Base-by-base conservation (phyloP, 1,140 invertebrate genomes). In the Galleria mellonella region DNA sequence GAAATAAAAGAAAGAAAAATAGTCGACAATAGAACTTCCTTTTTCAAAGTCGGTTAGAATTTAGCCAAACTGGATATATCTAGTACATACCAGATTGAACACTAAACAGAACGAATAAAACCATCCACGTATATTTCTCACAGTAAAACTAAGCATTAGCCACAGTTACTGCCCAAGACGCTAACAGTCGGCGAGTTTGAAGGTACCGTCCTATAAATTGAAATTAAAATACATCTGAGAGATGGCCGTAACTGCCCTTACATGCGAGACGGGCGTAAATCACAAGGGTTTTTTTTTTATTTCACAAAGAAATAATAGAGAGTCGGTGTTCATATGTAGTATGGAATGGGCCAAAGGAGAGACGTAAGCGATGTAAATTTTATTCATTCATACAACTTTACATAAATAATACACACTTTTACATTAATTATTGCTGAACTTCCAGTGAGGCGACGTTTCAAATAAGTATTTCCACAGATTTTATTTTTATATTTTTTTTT, bases 291-390 rank as follows among this genome's bases (percentile, higher is more conserved):
- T 46, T 62, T 74, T 75, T 72, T 69, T 62, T 74, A 72, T 72
- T 69, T 70, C 65, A 66, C 61, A 72, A 73, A 72, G 63, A 66
- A 72, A 72, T 76, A 72, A 77, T 77, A 77, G 72, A 69, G 56
- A 52, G 57, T 42, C 51, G 61, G 60, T 61, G n/a, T 58, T 64
- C 50, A 62, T 65, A 57, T 57, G 44, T 12, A 14, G 3, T 11
- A 9, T 37, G 35, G 13, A 10, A 8, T 17, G 17, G n/a, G 14
- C n/a, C 13, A 37, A 37, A 37, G 7, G 35, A 9, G 14, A 37
- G 8, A 1, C 6, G 17, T 6, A 6, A 37, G 35, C 35, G 15
- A 9, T 15, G 0, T 7, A 33, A 6, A 5, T 12, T 33, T 2
- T 11, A 12, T 14, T 36, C 6, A 31, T 31, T 31, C 9, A 31